Evolutionary conservation across 2,797 vertebrate species (phyloP).

Genomic region (Fringilla coelebs): DNA sequence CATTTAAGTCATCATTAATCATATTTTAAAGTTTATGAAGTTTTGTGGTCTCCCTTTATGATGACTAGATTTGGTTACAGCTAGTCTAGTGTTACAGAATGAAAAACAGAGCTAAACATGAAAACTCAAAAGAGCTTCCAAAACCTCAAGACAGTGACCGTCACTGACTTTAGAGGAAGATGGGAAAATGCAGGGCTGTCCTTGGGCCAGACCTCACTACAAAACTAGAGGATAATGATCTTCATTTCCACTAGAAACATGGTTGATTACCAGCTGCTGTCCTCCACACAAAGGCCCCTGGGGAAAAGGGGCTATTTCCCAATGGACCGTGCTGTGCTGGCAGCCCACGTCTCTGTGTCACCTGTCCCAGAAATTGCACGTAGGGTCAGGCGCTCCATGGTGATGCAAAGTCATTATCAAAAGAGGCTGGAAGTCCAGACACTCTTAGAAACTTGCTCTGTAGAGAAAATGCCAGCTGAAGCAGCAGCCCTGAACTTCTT

Average conservation of each 20-base stretch:
- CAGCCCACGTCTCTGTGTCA: not conserved
- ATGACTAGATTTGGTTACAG: not conserved
- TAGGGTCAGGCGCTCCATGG: not conserved
- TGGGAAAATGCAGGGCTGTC: not conserved
- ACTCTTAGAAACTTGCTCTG: not conserved
- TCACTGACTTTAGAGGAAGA: not conserved
- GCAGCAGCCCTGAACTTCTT: not conserved
- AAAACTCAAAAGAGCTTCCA: not conserved
- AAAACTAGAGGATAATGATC: not conserved
- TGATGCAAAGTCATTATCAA: not conserved
- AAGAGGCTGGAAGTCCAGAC: not conserved
- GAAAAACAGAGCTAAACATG: not conserved
- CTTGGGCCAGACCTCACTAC: not conserved
- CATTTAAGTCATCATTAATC: not conserved
- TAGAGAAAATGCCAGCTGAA: not conserved
- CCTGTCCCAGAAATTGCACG: not conserved
- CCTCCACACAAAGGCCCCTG: not conserved
- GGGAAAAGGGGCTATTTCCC: not conserved
- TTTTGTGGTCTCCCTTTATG: not conserved
- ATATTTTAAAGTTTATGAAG: not conserved
- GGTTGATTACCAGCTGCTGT: not conserved
- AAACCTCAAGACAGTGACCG: not conserved
- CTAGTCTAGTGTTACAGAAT: fast-evolving
- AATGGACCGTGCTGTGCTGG: not conserved
- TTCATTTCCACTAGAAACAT: not conserved